Evolutionary conservation across 2,113 vertebrate species (phyloP).

Genomic region (Choloepus hoffmanni): DNA sequence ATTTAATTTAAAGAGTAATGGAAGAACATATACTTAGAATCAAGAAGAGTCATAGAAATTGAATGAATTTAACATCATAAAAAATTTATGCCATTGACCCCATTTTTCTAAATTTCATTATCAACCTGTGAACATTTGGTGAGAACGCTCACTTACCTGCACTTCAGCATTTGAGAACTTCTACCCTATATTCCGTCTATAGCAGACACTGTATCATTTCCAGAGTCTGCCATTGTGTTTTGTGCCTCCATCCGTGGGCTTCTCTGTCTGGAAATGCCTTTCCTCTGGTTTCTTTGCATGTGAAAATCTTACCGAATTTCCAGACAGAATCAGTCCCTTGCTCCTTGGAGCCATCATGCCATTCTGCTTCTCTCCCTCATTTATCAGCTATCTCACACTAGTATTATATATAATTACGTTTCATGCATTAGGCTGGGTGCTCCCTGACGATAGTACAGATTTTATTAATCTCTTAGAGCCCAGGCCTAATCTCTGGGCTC

Average conservation of each 20-base stretch:
- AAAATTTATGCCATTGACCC: background rate
- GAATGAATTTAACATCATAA: background rate
- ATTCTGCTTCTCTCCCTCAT: background rate
- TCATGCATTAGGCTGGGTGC: background rate
- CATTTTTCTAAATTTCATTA: slow-evolving; percentile 30
- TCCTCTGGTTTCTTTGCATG: background rate
- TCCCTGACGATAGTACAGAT: background rate
- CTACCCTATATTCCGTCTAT: background rate
- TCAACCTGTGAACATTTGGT: background rate
- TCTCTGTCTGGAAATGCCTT: background rate
- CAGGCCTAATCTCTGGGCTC: background rate
- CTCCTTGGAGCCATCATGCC: background rate
- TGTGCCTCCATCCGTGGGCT: background rate
- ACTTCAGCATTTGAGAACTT: background rate
- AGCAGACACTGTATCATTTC: background rate
- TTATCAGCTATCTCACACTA: background rate
- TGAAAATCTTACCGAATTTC: background rate
- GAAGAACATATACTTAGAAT: background rate
- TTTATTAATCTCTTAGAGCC: background rate
- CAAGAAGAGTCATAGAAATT: slow-evolving; percentile 15
- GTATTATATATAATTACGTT: background rate
- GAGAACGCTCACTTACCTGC: background rate
- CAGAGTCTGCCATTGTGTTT: background rate
- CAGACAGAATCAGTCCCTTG: slow-evolving; percentile 22
- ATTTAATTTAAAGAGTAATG: slow-evolving; percentile 25